Base-by-base conservation (phyloP, 2,113 vertebrate species). In the Podarcis cretensis region DNA sequence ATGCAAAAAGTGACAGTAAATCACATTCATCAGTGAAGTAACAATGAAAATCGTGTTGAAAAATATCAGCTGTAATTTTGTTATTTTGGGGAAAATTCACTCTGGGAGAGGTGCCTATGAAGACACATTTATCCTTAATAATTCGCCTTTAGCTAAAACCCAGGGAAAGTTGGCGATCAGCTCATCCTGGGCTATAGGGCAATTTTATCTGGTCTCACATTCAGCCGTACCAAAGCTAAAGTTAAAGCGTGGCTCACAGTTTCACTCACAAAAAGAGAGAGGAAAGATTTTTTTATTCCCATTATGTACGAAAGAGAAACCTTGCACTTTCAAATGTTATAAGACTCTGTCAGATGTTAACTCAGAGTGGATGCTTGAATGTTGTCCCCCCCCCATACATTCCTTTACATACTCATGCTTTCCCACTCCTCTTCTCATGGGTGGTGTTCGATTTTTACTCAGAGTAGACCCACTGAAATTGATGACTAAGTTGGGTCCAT, bases 1-100 rank as follows among this genome's bases (percentile, higher is more conserved):
- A 54, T 54, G n/a, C 30, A 78, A 68, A 12, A 90, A 92, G 89
- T 32, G 23, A 35, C 2, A 92, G 77, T 54, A 86, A 91, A 66
- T 66, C 35, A 83, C 32, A 10, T 48, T 12, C 48, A 54, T 54
- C 48, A 54, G 48, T 54, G 10, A 54, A 54, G 48, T 54, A 54
- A 69, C 27, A 81, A 48, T 20, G 78, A 81, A 30, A 66, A 18
- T 76, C 66, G 40, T 25, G 16, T 54, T 21, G 32, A 73, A 81
- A 83, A 75, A 1, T 35, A 84, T 32, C 84, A 73, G 30, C 27
- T 2, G 27, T 68, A 75, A 40, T 25, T 37, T 59, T 78, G 71
- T 87, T 30, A 20, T 63, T 73, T 63, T 27, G 59, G 1, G 25
- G 14, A 3, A 87, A 87, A 87, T 63, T 63, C 59, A 54, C 48